A percentile compares a stretch with the other conserved stretches of the same genome.
Evolutionary conservation across 2,797 vertebrate species (phyloP).

Genomic region (Myotis findleyi): DNA sequence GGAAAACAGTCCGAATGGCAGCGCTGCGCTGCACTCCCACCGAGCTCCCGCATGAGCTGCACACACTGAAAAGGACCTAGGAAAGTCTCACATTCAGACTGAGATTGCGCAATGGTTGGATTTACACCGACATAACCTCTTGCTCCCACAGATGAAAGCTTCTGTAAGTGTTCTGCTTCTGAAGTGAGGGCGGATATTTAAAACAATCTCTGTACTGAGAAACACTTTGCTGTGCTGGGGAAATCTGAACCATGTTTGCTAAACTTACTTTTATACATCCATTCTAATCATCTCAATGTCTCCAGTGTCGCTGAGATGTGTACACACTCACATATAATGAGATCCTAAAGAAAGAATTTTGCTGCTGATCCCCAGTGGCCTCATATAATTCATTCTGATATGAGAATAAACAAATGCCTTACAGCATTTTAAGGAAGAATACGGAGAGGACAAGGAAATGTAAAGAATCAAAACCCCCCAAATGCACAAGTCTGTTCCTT

Average conservation of each 20-base stretch:
- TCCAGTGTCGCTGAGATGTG: background rate
- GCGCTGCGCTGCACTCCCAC: background rate
- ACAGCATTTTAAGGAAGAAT: background rate
- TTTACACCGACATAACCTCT: constrained; percentile 43
- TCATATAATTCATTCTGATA: constrained; percentile 5
- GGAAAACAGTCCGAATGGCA: background rate
- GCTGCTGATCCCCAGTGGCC: background rate
- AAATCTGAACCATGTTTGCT: constrained; percentile 1
- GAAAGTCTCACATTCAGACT: background rate
- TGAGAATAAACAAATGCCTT: constrained; percentile 46
- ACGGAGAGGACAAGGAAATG: background rate
- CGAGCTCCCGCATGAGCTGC: background rate
- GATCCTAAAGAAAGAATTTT: constrained; percentile 41
- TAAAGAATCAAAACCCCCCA: constrained; percentile 36
- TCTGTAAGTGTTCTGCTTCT: constrained; percentile 31
- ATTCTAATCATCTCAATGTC: background rate
- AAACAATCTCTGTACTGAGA: constrained; percentile 45
- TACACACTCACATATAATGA: constrained; percentile 23
- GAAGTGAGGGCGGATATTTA: constrained; percentile 58
- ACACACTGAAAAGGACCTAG: background rate
- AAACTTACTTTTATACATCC: background rate
- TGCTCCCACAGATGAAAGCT: constrained; percentile 43
- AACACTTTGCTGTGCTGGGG: background rate
- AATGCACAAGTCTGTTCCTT: background rate
- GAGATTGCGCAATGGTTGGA: background rate